Base-by-base conservation (phyloP, 2,888 invertebrate species). In the Acleris literana region DNA sequence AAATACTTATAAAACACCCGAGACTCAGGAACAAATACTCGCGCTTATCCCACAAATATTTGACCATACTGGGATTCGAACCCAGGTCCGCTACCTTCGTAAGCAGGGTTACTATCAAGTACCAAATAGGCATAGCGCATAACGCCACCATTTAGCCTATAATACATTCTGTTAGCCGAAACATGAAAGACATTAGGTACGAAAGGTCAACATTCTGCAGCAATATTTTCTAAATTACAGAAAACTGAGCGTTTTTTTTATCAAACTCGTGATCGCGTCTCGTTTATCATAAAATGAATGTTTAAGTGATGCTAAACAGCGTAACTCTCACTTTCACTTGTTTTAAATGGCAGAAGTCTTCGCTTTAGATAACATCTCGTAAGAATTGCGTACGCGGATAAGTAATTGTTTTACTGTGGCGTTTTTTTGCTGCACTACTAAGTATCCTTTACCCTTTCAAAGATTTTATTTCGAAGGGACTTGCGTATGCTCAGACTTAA, bases 271-370 rank as follows among this genome's bases (percentile, higher is more conserved):
- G 61, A 61, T 66, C 52, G 46, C 52, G 33, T 61, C 56, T 66
- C 66, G 56, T 66, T 66, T 48, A 66, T 61, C 65, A 66, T 66
- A 55, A 16, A 65, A 51, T 66, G 61, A 61, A 66, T 66, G 56
- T 66, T 52, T 39, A 66, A 66, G 66, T 62, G 61, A 66, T 66
- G 56, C 56, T 62, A 66, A 62, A 57, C 56, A 66, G 52, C 60
- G 56, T 62, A 52, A 57, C 66, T 57, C 61, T 66, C 61, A 44
- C 66, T 66, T 66, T 65, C 64, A 65, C 64, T 44, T 55, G 64
- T 54, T 58, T 65, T 51, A 65, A 66, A 66, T 39, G 54, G 56
- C 61, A 66, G 65, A 61, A 61, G 52, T 66, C 66, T 66, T 65
- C 51, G 33, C 65, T 56, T 61, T 61, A 57, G 66, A 66, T 66